A percentile compares a stretch with the other conserved stretches of the same genome.
Evolutionary conservation across 2,888 invertebrate species (phyloP).

Genomic region (Heliothis peltigera): DNA sequence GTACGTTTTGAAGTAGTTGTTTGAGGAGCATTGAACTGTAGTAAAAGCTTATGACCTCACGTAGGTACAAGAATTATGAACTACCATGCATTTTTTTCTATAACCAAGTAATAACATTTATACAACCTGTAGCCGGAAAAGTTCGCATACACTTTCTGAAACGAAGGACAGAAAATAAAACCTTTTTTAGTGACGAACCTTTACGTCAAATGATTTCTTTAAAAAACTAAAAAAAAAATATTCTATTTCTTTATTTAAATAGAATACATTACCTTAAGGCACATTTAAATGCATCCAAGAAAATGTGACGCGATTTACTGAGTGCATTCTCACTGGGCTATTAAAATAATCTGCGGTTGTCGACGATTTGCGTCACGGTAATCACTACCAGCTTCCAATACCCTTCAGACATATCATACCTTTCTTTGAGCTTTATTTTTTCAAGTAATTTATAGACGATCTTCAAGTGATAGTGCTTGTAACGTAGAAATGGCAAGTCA

Average conservation of each 20-base stretch:
- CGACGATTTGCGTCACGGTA: slow-evolving; percentile 50
- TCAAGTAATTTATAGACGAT: slow-evolving; percentile 40
- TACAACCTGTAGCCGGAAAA: no score
- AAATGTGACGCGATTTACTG: slow-evolving; percentile 11
- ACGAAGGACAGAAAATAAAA: not conserved
- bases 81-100: no score
- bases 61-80: not conserved
- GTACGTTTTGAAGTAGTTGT: not conserved
- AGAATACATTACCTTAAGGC: not conserved
- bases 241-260: not conserved
- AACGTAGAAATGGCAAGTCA: slow-evolving; percentile 43
- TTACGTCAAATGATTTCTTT: no score
- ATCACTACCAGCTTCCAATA: slow-evolving; percentile 39
- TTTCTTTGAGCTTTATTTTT: slow-evolving; percentile 39
- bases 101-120: no score
- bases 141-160: no score
- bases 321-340: slow-evolving; percentile 29
- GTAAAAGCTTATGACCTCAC: not conserved
- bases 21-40: slow-evolving; percentile 1
- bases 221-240: no score
- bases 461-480: slow-evolving; percentile 31
- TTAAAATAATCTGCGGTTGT: slow-evolving; percentile 58
- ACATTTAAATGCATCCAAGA: slow-evolving; percentile 9
- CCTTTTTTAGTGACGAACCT: not conserved
- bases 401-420: slow-evolving; percentile 17